phyloP scores from a whole-genome alignment of 2,888 invertebrate genomes.

The Campaea margaritaria region DNA sequence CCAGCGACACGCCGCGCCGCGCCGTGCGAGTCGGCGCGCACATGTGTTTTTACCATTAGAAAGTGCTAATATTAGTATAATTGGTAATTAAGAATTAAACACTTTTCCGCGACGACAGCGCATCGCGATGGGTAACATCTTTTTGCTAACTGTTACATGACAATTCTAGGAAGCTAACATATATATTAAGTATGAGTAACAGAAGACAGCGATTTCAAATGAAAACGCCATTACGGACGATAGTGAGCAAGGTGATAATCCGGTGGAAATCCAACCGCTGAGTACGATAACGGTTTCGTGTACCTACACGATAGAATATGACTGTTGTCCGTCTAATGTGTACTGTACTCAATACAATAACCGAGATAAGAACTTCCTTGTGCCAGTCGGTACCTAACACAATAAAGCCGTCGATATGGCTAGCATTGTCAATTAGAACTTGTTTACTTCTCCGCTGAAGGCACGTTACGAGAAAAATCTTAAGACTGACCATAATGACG shows the following conservation, averaged over 20 bases:
- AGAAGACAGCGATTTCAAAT: conserved; percentile 10
- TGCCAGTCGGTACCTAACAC: not conserved
- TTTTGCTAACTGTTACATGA: conserved; percentile 16
- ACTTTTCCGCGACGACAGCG: conserved; percentile 44
- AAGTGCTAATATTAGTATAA: conserved; percentile 51
- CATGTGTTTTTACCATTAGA: conserved; percentile 52
- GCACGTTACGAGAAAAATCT: no score
- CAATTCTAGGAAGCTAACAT: conserved; percentile 18
- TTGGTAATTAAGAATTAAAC: conserved; percentile 44
- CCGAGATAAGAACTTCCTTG: no score
- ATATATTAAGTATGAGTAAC: conserved; percentile 6
- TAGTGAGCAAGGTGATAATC: conserved; percentile 10
- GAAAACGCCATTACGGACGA: not conserved
- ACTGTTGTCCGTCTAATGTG: no score
- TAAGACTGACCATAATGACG: no score
- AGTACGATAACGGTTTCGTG: no score
- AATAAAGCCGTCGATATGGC: no score
- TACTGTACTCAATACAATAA: no score
- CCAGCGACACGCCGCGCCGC: no score
- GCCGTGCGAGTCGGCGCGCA: conserved; percentile 12
- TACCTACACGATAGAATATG: not conserved
- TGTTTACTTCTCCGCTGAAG: no score
- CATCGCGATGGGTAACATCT: conserved; percentile 24
- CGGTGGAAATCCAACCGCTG: no score
- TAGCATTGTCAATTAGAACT: no score